Evolutionary conservation across 2,888 invertebrate species (phyloP).

Genomic region (Yponomeuta malinellus): DNA sequence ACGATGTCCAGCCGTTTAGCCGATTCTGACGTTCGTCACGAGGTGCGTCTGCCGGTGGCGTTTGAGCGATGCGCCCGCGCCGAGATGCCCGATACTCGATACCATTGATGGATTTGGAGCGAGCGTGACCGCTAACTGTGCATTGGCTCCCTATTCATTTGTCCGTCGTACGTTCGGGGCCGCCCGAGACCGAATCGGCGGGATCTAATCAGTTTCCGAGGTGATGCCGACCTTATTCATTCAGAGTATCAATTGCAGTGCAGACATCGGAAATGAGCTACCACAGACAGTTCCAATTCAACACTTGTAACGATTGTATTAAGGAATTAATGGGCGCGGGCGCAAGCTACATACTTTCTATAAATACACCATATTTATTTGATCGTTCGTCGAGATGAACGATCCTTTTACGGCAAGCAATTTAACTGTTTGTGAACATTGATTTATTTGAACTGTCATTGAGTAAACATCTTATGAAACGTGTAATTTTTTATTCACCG

Average conservation of each 20-base stretch:
- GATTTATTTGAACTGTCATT: conserved; percentile 15
- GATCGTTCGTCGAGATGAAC: background rate
- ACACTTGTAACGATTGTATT: background rate
- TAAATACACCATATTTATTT: background rate
- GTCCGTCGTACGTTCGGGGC: conserved; percentile 35
- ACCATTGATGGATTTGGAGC: conserved; percentile 48
- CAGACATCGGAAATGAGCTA: background rate
- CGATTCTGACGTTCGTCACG: conserved; percentile 12
- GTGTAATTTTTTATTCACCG: conserved; percentile 5
- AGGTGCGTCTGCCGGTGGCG: conserved; percentile 8
- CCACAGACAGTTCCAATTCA: conserved; percentile 1
- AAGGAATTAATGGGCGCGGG: background rate
- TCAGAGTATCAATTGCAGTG: conserved; percentile 65
- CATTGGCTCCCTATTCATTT: conserved; percentile 51
- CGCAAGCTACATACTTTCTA: background rate
- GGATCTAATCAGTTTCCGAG: conserved; percentile 70
- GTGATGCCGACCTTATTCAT: conserved; percentile 63
- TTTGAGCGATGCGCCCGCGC: conserved; percentile 17
- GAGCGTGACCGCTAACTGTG: conserved; percentile 59
- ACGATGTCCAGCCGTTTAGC: conserved; percentile 18
- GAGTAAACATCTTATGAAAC: conserved; percentile 12
- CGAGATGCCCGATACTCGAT: conserved; percentile 35
- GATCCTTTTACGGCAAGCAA: conserved; percentile 6
- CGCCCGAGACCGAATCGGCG: conserved; percentile 56
- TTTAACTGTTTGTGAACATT: conserved; percentile 12